Conservation (phyloP, 2,797 vertebrate genomes). For the Nyctibius grandis region DNA sequence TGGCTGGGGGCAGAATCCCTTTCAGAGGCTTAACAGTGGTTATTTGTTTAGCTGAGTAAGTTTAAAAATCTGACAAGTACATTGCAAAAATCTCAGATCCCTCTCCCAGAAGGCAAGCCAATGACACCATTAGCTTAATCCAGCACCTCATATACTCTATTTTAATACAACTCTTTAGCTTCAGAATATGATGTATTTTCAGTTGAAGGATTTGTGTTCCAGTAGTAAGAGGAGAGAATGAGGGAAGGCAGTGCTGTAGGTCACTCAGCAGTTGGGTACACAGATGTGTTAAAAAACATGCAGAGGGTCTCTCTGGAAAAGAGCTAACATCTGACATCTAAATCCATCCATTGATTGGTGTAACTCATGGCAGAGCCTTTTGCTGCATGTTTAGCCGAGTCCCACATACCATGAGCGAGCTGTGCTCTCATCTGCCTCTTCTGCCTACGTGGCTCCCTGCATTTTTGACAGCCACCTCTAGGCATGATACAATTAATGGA, state of each 20-base stretch:
- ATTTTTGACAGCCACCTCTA: neutral
- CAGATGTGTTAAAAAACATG: neutral
- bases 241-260: neutral
- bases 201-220: slow-evolving; percentile 49
- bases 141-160: slow-evolving; percentile 29
- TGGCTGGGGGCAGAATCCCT: slow-evolving; percentile 34
- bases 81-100: slow-evolving; percentile 43
- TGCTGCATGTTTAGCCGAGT: neutral
- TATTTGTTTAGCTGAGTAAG: slow-evolving; percentile 46
- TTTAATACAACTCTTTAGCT: slow-evolving; percentile 32
- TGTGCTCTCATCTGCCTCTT: neutral
- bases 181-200: slow-evolving; percentile 32
- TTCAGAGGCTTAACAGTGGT: slow-evolving; percentile 8
- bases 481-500: neutral
- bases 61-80: slow-evolving; percentile 51
- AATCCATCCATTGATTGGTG: neutral
- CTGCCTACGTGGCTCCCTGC: neutral
- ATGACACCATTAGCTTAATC: slow-evolving; percentile 67
- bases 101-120: slow-evolving; percentile 57
- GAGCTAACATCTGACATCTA: neutral
- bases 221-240: neutral
- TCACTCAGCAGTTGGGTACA: slow-evolving; percentile 11
- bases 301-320: neutral
- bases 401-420: rapidly evolving
- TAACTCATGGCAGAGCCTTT: neutral